phyloP scores from a whole-genome alignment of 2,797 vertebrate genomes.

The Prionace glauca region DNA sequence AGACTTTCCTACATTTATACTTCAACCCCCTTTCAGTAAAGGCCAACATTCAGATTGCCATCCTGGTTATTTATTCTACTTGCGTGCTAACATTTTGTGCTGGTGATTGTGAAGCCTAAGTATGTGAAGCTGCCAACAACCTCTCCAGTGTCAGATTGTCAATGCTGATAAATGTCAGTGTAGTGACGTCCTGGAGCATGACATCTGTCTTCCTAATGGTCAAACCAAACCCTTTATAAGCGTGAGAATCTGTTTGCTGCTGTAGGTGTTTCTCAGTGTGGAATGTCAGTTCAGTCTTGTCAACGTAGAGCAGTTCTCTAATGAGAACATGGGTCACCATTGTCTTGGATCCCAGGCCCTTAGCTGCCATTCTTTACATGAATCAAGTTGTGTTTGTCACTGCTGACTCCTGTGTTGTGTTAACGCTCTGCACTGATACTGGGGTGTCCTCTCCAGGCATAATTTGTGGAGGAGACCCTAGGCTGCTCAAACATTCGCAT shows the following conservation, averaged over 20 bases:
- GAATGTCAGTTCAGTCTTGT: not conserved
- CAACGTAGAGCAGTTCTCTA: not conserved
- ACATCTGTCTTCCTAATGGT: not conserved
- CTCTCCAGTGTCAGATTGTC: not conserved
- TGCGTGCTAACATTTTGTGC: too few relatives aligned
- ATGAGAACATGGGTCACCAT: not conserved
- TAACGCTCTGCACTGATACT: too few relatives aligned
- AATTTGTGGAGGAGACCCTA: not conserved
- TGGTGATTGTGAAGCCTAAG: too few relatives aligned
- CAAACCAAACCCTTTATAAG: not conserved
- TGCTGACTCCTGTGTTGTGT: too few relatives aligned
- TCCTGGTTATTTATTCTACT: too few relatives aligned
- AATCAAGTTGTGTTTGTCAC: not conserved
- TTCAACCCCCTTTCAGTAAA: too few relatives aligned
- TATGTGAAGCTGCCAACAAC: too few relatives aligned
- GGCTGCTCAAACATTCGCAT: not conserved
- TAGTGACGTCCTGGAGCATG: not conserved
- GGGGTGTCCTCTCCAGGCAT: not conserved
- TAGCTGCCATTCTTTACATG: not conserved
- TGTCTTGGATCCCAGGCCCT: not conserved
- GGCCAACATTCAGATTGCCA: too few relatives aligned
- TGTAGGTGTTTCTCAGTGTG: not conserved
- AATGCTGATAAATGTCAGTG: not conserved
- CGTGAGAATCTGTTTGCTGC: not conserved
- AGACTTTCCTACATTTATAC: too few relatives aligned